These are phyloP conservation scores for Drosophila ficusphila DNA, from an alignment of 1,140 invertebrate species.

Conservation along the genomic window DNA sequence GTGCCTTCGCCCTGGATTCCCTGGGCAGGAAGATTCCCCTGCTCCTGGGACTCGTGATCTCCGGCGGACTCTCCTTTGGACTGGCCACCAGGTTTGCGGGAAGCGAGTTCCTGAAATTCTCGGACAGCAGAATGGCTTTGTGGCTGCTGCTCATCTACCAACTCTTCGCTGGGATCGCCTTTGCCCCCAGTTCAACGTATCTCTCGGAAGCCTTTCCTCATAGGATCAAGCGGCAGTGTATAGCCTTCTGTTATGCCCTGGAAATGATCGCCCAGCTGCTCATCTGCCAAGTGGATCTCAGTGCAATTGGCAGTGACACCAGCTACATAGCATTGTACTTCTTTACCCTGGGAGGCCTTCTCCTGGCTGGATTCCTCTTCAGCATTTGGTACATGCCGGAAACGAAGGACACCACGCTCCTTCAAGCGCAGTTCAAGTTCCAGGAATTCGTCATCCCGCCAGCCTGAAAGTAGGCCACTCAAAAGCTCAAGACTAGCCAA, in stretches of 20 bases:
- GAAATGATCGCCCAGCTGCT: slow-evolving; percentile 59
- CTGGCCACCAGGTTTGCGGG: slow-evolving; percentile 51
- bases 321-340: slow-evolving; percentile 31
- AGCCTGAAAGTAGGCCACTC: slow-evolving; percentile 34
- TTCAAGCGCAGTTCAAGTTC: slow-evolving; percentile 67
- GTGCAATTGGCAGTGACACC: background rate
- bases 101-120: background rate
- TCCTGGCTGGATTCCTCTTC: slow-evolving; percentile 47
- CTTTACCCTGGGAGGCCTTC: slow-evolving; percentile 41
- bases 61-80: slow-evolving; percentile 41
- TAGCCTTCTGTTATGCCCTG: slow-evolving; percentile 54
- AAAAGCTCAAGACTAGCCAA: slow-evolving; percentile 28
- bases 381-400: slow-evolving; percentile 68
- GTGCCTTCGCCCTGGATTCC: slow-evolving; percentile 55
- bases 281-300: slow-evolving; percentile 28
- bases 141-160: slow-evolving; percentile 66
- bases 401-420: slow-evolving; percentile 61
- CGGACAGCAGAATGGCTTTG: slow-evolving; percentile 43
- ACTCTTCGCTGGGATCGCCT: slow-evolving; percentile 61
- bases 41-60: slow-evolving; percentile 56
- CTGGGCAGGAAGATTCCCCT: slow-evolving; percentile 61
- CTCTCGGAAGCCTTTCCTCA: slow-evolving; percentile 72
- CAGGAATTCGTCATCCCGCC: slow-evolving; percentile 45
- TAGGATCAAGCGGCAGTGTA: slow-evolving; percentile 56
- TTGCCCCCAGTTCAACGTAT: slow-evolving; percentile 63